These are phyloP conservation scores for Limnephilus marmoratus DNA, from an alignment of 2,888 invertebrate species.

Conservation along the genomic window DNA sequence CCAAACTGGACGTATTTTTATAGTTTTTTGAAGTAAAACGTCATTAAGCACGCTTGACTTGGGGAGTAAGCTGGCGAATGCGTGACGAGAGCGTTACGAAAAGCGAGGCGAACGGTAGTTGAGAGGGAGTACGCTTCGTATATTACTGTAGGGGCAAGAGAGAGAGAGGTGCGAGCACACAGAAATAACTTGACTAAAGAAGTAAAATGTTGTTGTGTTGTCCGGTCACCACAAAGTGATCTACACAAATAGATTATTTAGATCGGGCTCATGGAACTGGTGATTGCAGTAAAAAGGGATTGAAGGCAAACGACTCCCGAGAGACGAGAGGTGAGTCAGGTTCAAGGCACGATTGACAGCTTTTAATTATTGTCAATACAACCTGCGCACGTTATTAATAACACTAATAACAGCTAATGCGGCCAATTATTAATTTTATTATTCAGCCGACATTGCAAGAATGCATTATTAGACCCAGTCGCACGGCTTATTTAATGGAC, in stretches of 20 bases:
- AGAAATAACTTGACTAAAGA: too few relatives aligned
- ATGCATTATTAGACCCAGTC: neutral
- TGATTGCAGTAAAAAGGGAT: neutral
- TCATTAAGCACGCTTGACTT: too few relatives aligned
- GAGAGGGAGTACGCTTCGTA: too few relatives aligned
- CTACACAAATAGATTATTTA: neutral
- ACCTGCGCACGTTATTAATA: neutral
- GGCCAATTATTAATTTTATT: neutral
- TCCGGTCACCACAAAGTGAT: too few relatives aligned
- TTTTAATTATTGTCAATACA: constrained; percentile 5
- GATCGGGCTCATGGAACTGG: neutral
- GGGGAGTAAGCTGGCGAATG: too few relatives aligned
- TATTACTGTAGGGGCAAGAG: too few relatives aligned
- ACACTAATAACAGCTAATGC: neutral
- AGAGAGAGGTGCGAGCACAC: too few relatives aligned
- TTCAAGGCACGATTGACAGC: constrained; percentile 16
- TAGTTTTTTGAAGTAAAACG: too few relatives aligned
- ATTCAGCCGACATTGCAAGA: neutral
- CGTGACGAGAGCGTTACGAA: too few relatives aligned
- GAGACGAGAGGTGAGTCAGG: constrained; percentile 14
- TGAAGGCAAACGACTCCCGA: neutral
- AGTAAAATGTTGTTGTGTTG: too few relatives aligned
- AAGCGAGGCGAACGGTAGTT: too few relatives aligned
- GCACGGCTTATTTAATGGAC: neutral
- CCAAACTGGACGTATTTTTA: too few relatives aligned